A percentile compares a stretch with the other conserved stretches of the same genome.
phyloP scores from a whole-genome alignment of 2,797 vertebrate genomes.

The Chiloscyllium punctatum region DNA sequence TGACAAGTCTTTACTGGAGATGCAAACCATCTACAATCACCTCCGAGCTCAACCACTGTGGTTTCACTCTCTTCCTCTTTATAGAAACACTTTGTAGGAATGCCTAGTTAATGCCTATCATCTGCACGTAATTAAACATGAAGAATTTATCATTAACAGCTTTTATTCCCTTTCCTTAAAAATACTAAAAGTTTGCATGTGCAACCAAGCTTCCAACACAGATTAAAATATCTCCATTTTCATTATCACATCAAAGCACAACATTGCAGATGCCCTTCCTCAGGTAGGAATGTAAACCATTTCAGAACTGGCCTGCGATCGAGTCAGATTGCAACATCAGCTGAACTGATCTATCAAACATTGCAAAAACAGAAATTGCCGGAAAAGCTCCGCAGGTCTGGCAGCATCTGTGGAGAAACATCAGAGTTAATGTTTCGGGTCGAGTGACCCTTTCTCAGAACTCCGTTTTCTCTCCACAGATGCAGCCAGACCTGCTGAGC shows the following conservation, averaged over 20 bases:
- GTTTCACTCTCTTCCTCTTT: neutral
- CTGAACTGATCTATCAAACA: neutral
- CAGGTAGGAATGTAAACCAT: no score
- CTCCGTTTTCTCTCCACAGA: no score
- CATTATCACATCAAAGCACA: neutral
- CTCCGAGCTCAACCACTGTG: neutral
- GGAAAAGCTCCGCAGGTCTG: no score
- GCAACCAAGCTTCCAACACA: neutral
- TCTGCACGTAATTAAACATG: neutral
- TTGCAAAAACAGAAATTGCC: neutral
- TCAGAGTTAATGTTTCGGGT: no score
- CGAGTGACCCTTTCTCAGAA: no score
- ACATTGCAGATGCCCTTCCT: neutral
- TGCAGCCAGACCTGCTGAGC: no score
- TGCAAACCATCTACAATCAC: no score
- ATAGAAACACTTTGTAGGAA: neutral
- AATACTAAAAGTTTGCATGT: no score
- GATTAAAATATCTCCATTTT: neutral
- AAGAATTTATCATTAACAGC: neutral
- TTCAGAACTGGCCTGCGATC: neutral
- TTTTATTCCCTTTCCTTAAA: neutral
- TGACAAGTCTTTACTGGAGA: neutral
- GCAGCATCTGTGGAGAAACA: no score
- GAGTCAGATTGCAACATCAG: neutral
- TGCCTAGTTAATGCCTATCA: neutral